phyloP scores from a whole-genome alignment of 2,113 vertebrate genomes.

The Calidris pugnax region DNA sequence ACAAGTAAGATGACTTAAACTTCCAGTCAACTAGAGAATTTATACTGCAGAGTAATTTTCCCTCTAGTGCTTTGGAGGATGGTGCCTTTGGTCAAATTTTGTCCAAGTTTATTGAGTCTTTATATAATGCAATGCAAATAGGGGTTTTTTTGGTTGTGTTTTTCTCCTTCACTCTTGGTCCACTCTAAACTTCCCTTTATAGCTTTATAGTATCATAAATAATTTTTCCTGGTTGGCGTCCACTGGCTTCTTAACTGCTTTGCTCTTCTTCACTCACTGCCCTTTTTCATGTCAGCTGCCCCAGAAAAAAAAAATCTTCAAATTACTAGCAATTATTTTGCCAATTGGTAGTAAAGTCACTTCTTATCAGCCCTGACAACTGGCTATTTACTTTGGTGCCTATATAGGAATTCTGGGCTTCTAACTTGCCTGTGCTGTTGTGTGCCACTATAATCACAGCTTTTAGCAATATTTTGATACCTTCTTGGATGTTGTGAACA shows the following conservation, averaged over 20 bases:
- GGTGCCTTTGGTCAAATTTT: background rate
- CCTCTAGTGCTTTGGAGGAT: background rate
- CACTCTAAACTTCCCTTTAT: background rate
- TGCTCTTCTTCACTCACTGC: background rate
- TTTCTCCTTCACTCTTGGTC: background rate
- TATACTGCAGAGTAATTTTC: background rate
- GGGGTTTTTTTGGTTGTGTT: background rate
- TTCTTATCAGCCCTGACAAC: background rate
- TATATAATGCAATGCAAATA: background rate
- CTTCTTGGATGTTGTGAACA: background rate
- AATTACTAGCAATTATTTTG: background rate
- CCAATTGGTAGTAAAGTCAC: background rate
- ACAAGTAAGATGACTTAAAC: background rate
- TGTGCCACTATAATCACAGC: background rate
- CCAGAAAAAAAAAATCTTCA: background rate
- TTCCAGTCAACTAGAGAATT: background rate
- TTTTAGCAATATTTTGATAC: background rate
- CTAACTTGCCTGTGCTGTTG: rapidly evolving
- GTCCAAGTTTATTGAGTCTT: background rate
- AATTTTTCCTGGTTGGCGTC: background rate
- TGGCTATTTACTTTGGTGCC: background rate
- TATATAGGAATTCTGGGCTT: background rate
- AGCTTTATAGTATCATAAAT: background rate
- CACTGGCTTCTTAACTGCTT: background rate
- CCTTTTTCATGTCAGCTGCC: background rate